Evolutionary conservation across 2,113 vertebrate genomes (phyloP), one percentile per base, ranked within the genome.

Genomic region (Oreotragus oreotragus): DNA sequence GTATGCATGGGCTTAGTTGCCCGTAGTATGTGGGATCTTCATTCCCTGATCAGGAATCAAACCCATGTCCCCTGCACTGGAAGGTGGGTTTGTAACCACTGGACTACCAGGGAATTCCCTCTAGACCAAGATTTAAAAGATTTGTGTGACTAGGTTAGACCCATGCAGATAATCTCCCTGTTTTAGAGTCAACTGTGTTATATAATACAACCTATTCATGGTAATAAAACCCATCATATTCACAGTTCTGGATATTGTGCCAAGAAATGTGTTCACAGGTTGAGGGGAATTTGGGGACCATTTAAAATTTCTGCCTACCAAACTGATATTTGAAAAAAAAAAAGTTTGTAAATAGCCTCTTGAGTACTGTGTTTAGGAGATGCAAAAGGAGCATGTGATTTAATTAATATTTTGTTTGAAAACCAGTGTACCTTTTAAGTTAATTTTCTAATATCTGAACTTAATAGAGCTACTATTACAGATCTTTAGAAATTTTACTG

Each of bases 381-480:
- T 93, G n/a, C 66, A 87, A 21, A 90, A 11, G 3, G 33, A 96
- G 21, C 47, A 17, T 77, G 43, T 83, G n/a, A 81, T 76, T 94
- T 92, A 53, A 94, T 77, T 83, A 94, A 58, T 93, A 76, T 85
- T 81, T 95, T 92, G 36, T 60, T 96, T 70, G 16, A 92, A 94
- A 94, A 70, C 14, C 4, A 70, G 5, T 33, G 2, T 30, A 87
- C 73, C 55, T 73, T 84, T 95, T 92, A 64, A 90, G 58, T 94
- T 90, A 43, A 80, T 90, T 95, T 80, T 92, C 64, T 88, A 83
- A 55, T 13, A 49, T 84, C 19, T 96, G 25, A 62, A 43, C 39
- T 51, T 77, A 33, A 51, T 30, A 55, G 58, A 62, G 62, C 19
- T 92, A 58, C 51, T 84, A 33, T 60, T 80, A 93, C 23, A 39